phyloP scores from a whole-genome alignment of 1,140 invertebrate species.

The Conopomorpha cramerella region DNA sequence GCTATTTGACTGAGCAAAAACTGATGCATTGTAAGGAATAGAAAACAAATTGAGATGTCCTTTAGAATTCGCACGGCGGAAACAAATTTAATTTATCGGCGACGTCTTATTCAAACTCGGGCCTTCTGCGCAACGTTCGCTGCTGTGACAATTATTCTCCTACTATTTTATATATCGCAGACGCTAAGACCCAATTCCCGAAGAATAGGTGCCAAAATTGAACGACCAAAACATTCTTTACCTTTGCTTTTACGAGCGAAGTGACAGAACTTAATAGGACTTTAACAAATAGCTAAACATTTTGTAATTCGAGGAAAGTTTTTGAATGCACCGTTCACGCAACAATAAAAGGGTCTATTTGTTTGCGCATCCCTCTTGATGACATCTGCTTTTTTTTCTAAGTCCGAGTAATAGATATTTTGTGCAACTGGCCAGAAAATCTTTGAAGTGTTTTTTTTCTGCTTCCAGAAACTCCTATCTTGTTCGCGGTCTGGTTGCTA shows the following conservation, averaged over 20 bases:
- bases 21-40: constrained; percentile 22
- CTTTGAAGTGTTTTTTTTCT: constrained; percentile 10
- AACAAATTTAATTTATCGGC: constrained; percentile 59
- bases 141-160: constrained; percentile 42
- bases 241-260: constrained; percentile 22
- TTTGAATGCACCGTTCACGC: constrained; percentile 42
- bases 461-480: no score
- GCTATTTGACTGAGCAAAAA: constrained; percentile 15
- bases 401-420: constrained; percentile 46
- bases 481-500: no score
- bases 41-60: constrained; percentile 54
- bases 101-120: constrained; percentile 45
- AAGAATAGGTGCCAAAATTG: constrained; percentile 11
- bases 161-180: constrained; percentile 11
- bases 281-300: constrained; percentile 58
- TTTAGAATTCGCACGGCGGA: constrained; percentile 48
- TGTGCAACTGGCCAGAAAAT: constrained; percentile 58
- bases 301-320: constrained; percentile 53
- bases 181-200: constrained; percentile 3
- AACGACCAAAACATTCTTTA: background rate
- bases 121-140: constrained; percentile 30
- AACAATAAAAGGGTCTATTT: constrained; percentile 37
- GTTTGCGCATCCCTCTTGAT: constrained; percentile 32
- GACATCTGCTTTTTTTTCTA: constrained; percentile 56
- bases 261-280: constrained; percentile 50